Base-by-base conservation (phyloP, 1,140 invertebrate genomes). In the Berghia stephanieae region DNA sequence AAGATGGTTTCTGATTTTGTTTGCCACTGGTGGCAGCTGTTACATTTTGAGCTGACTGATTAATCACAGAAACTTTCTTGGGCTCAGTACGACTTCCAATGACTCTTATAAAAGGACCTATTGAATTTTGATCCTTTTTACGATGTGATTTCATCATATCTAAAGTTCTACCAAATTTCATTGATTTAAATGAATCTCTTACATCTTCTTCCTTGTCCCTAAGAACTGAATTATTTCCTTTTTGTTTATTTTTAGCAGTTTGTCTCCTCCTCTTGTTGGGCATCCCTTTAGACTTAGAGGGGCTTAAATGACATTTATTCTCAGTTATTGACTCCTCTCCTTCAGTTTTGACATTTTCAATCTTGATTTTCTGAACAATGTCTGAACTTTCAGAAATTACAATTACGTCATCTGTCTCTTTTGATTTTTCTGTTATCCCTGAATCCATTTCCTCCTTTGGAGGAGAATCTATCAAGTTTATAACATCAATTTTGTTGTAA, bases 31-130 rank as follows among this genome's bases (percentile, higher is more conserved):
- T 1, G 3, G 18, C 27, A 3, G 38, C 6, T 3, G 63, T 16
- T 31, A 44, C 88, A 27, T 88, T 86, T 42, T 89, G 89, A 46
- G 92, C 91, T 0, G 92, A 90, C 8, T 92, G 92, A 87, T 95
- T 95, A 1, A 95, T 92, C 31, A 93, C 90, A 73, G 90, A 88
- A 78, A 95, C 93, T 34, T 91, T 92, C 1, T 93, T 85, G 0
- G 94, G 94, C 73, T 92, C 93, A 72, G 93, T 92, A 67, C 93
- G 91, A 3, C 92, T 91, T 1, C 93, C 94, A 75, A 92, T 92
- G 49, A 95, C 92, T 83, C 94, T 92, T 70, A 96, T 91, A 80
- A 87, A 90, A 21, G 90, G 90, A 38, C 89, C 88, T 34, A 73
- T 43, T 38, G 73, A 60, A 42, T 36, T 16, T 36, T 18, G 27